Evolutionary conservation across 2,888 invertebrate species (phyloP), one percentile per base, ranked within the genome.

Genomic region (Noctuana brunneofusca): DNA sequence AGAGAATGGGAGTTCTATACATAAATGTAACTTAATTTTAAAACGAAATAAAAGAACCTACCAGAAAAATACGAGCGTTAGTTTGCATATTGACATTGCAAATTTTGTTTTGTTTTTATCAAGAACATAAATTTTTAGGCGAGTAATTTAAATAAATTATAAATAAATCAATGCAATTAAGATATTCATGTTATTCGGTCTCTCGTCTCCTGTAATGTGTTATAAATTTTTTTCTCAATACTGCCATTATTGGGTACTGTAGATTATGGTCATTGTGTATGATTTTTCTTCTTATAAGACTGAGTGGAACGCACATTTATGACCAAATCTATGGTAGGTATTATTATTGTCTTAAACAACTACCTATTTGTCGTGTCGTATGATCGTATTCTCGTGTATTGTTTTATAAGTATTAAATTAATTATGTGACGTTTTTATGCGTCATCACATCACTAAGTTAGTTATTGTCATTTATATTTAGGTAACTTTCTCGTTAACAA

Each of bases 171-270:
- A n/a, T n/a, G 27, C 3, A 9, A 16, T 16, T 27, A 30, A 3
- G 35, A 50, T 22, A 9, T 75, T 75, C 76, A 75, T 81, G 83
- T 83, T 79, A 76, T 78, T 74, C 79, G 79, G 81, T 81, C 79
- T 76, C 73, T 20, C 20, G 3, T 20, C 20, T 20, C 18, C 46
- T 46, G 8, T 41, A 3, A 6, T 41, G 8, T 41, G 14, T 16
- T 4, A 14, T 11, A 1, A 24, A 18, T 12, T 30, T 32, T 46
- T 46, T 20, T 20, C n/a, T 20, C 12, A 56, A 30, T 14, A 46
- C 41, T 55, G 41, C 55, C 41, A 55, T 6, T 12, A 1, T 24
- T n/a, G 20, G 20, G 8, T 30, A 50, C 30, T 50, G 30, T 50
- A 50, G 50, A 32, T 52, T 48, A 20, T 35, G 53, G 53, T 53